Base-by-base conservation (phyloP, 2,113 vertebrate species). In the Cercopithecus mona region DNA sequence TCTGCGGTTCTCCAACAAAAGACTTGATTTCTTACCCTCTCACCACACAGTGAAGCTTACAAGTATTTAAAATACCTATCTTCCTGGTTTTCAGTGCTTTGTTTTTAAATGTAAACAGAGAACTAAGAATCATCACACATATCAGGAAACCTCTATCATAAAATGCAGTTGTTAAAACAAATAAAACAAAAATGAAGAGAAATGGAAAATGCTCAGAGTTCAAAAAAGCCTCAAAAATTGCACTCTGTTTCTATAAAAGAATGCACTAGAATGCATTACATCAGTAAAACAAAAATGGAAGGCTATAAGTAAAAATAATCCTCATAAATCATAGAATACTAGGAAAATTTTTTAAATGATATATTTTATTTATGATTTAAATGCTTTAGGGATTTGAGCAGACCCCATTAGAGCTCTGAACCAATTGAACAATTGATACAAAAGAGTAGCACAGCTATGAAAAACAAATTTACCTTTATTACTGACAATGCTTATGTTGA, bases 11-110 rank as follows among this genome's bases (percentile, higher is more conserved):
- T 68, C 4, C 13, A 14, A 30, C 38, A 38, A 61, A 59, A 94
- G 14, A 45, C 25, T 75, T 64, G 7, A 83, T 32, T 83, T 27
- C 35, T 9, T 43, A 32, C 2, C 13, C 12, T 50, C 12, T 75
- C 9, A 66, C 1, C 3, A n/a, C 1, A 79, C 4, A 82, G 16
- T 32, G 35, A 78, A 50, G 6, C 13, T 50, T 1, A 1, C 16
- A 23, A 61, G 1, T 32, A 23, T 96, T 75, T 83, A 72, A 95
- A 70, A 3, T 20, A 35, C 12, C 6, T 4, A 32, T 50, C 38
- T 88, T 66, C 43, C 59, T 4, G 38, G n/a, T 27, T 61, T 87
- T 88, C 14, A 93, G 18, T 68, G n/a, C 7, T 35, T 80, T 88
- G 1, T 16, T 17, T 11, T 12, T 80, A 73, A 38, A 84, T 25